Evolutionary conservation across 2,797 vertebrate genomes (phyloP), one percentile per base, ranked within the genome.

Genomic region (Rhyacichthys aspro): DNA sequence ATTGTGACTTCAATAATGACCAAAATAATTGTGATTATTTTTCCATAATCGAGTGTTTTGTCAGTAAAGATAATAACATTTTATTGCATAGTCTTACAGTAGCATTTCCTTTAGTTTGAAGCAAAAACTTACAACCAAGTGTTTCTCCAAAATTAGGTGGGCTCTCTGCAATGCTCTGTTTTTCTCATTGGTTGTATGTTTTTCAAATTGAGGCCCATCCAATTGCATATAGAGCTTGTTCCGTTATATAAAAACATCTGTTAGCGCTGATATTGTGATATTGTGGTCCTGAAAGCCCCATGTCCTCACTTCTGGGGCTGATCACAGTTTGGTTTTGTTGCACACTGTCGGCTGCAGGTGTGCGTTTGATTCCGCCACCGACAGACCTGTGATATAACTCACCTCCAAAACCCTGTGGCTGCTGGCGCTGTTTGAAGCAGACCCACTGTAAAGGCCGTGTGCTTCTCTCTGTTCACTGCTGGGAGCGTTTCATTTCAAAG

Each of bases 401-500:
- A 75, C 61, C 69, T 67, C 12, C 19, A 52, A 67, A 64, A 37
- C 14, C 49, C 43, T 44, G 42, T 8, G 42, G 53, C 60, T 64
- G 34, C 41, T 47, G n/a, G 34, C 2, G 1, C 5, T 1, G 9
- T 80, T 72, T 65, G 56, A 77, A 53, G 45, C 43, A 1, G 34
- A 70, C 56, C 54, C 49, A 46, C 57, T 67, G 43, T 50, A 59
- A 69, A 72, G n/a, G 16, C 37, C 1, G 0, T 59, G 56, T 45
- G 52, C 71, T 70, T 60, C 44, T 33, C 34, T 12, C 6, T 67
- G 52, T 68, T 64, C 16, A 52, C 70, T 12, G 11, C 60, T 28
- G 72, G 62, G 61, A 80, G 57, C 53, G 2, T 66, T 82, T 58
- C 55, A 72, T 80, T 72, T 72, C 42, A 64, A 70, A 73, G 43